These are phyloP conservation scores for Propithecus perrieri DNA, from an alignment of 2,797 vertebrate genomes.

Conservation along the genomic window DNA sequence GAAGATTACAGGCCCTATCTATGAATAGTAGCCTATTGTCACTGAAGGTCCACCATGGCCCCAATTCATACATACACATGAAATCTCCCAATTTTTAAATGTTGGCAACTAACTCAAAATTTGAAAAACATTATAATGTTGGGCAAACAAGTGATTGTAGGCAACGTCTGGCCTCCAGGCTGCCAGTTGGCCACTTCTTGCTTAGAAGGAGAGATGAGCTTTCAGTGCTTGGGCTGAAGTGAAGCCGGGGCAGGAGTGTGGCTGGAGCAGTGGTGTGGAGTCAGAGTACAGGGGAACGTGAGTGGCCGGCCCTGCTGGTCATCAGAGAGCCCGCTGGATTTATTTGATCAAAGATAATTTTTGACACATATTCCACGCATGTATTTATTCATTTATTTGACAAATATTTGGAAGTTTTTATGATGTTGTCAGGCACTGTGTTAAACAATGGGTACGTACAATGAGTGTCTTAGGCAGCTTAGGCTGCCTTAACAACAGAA, in stretches of 20 bases:
- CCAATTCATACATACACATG: background rate
- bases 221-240: background rate
- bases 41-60: background rate
- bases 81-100: background rate
- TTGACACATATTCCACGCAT: background rate
- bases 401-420: background rate
- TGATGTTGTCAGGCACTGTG: background rate
- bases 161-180: background rate
- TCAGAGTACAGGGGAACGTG: background rate
- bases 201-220: background rate
- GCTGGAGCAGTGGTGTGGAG: background rate
- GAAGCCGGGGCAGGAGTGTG: background rate
- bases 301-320: background rate
- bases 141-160: background rate
- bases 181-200: background rate
- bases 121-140: background rate
- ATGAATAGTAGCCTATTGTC: background rate
- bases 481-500: background rate
- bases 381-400: background rate
- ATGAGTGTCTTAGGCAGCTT: background rate
- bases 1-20: background rate
- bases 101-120: background rate
- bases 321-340: background rate
- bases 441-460: background rate
- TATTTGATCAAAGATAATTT: background rate